Base-by-base conservation (phyloP, 2,888 invertebrate species). In the Hydriomena furcata region DNA sequence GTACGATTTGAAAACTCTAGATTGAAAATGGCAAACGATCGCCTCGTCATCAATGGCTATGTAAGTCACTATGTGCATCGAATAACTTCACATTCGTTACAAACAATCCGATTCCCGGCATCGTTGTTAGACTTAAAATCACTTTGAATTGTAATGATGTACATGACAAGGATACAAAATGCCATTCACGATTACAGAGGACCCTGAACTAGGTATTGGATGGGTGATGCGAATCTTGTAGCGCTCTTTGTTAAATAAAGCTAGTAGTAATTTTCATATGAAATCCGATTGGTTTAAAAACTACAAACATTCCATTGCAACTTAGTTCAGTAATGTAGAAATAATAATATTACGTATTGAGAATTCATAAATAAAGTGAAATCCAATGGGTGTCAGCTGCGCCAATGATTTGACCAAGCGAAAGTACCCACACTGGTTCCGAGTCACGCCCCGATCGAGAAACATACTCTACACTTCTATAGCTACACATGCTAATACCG, bases 341-440 rank as follows among this genome's bases (percentile, higher is more conserved):
- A 36, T 8, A n/a, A n/a, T 25, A 24, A 43, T 36, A 24, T 48
- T 57, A 57, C 45, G 38, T 53, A 50, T 52, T 55, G 31, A 45
- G 24, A 37, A 55, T 52, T 30, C 25, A 47, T 48, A 35, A 35
- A 45, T 74, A 84, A 87, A 87, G 88, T 87, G 89, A 88, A 89
- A 89, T 79, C 82, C 75, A 71, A 60, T 75, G 66, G 66, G 74
- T 76, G 74, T 76, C 76, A 73, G 71, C 65, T 75, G 73, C 67
- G 68, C 65, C 69, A 79, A 67, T 67, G 76, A 81, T 81, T 78
- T 77, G 77, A 79, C 60, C 65, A 61, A 82, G 88, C 84, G 87
- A 89, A 88, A 88, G 88, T 88, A 82, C 81, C 82, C 85, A 80
- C 77, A 82, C 86, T 71, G 79, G 87, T 89, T 86, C 69, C 64